Base-by-base conservation (phyloP, 1,140 invertebrate genomes). In the Dendrolimus punctatus region DNA sequence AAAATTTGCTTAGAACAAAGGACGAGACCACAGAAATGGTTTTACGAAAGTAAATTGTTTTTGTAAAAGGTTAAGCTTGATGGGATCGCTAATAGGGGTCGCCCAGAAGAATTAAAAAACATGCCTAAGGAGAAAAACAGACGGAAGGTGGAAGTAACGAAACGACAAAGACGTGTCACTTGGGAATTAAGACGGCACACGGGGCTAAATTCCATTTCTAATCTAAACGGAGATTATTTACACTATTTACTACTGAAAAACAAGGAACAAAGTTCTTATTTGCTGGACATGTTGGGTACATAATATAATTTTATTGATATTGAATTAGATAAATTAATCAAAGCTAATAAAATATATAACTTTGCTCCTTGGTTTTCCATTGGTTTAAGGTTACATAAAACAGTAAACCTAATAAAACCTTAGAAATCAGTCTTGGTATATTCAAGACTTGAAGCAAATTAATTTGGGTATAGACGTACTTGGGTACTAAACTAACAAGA, bases 401-500 rank as follows among this genome's bases (percentile, higher is more conserved):
- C 53, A 55, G 49, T 61, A 55, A 53, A 59, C 54, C 49, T 46
- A 57, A 51, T 23, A 63, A 64, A 63, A 67, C 57, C 58, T 62
- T 62, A 63, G 59, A 60, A 39, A 37, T 45, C 43, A 45, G 23
- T n/a, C 45, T 42, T 48, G 9, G 41, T 45, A 48, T 66, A 37
- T 65, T 66, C 64, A 64, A 62, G 46, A 60, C 66, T 60, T 62
- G 49, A 57, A 51, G 62, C 62, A 67, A 67, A 64, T 10, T 46
- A 60, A 64, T 47, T 53, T 9, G 42, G 55, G 48, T 57, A 68
- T 46, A 68, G 57, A 69, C 58, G 53, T 44, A 42, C 45, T 23
- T 8, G 39, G 23, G 37, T 44, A 63, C 71, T 76, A 76, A 76
- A 55, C 77, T 84, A 84, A 71, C 73, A 77, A 76, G 69, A 71